Evolutionary conservation across 1,140 invertebrate genomes (phyloP), one percentile per base, ranked within the genome.

Genomic region (Drosophila navojoa): DNA sequence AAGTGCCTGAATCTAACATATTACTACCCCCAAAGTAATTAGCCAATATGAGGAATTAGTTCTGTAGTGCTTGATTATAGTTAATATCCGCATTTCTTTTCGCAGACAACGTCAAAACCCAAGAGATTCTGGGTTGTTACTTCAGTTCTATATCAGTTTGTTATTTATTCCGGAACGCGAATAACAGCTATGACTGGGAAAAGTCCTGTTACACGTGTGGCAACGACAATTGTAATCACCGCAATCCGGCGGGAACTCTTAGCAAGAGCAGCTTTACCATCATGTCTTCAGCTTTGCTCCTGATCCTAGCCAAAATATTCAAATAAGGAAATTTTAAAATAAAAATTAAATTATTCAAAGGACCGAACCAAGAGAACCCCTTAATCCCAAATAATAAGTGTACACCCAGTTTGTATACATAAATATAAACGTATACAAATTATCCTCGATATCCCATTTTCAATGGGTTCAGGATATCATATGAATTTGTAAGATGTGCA

Each of bases 161-260:
- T 22, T 0, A 5, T 1, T 47, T 86, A 2, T 13, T 6, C 1
- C 4, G 79, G 29, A 74, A 52, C 10, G n/a, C 42, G 0, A 45
- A 35, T 6, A 35, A 62, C 1, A n/a, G n/a, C 7, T 15, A 4
- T 13, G 1, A 0, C 1, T 80, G 62, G 53, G 0, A 3, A 0
- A 60, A 4, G 15, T 7, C 0, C 0, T 87, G 81, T 47, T 0
- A 0, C 0, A 50, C 32, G 0, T 87, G 79, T 58, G 32, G 25
- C 19, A n/a, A 6, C 1, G 54, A 72, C 7, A 60, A 72, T 7
- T 85, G 79, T 22, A 80, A 77, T 63, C 45, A 77, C 59, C 45
- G 59, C 16, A 77, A 67, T 59, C 79, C 82, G 2, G 82, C 82
- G 9, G 84, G 64, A 19, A 79, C 76, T 19, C 69, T 69, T 4